Evolutionary conservation across 2,888 invertebrate species (phyloP), one percentile per base, ranked within the genome.

Genomic region (Andrena bicolor): DNA sequence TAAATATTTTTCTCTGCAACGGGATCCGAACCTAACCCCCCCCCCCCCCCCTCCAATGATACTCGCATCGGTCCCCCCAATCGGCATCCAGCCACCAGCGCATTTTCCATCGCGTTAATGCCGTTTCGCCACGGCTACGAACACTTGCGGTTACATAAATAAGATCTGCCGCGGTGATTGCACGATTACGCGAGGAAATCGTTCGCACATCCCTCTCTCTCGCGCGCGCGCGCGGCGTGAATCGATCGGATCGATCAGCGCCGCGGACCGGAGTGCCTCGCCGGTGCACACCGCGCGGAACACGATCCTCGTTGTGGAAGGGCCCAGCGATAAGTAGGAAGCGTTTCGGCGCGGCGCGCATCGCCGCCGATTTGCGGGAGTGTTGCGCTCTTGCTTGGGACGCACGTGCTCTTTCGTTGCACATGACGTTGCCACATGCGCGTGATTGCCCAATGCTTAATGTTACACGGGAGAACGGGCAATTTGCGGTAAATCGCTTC

Each of bases 401-500:
- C 89, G 90, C 89, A 82, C 88, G 87, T 90, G 90, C 89, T 90
- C 90, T 91, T 90, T 90, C 79, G 85, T 87, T 82, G 90, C 90
- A 87, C 88, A 89, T 86, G 86, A 90, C 88, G 89, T 90, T 90
- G 87, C 89, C 87, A 88, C 89, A 90, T 88, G 85, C 85, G 86
- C 88, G 84, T 88, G 88, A 92, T 92, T 91, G 88, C 90, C 88
- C 89, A 92, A 91, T 92, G 86, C 87, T 90, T 89, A 90, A 91
- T 89, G 88, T 87, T 87, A 86, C 87, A 89, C 84, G 82, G 85
- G 81, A 5, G 89, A 90, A 88, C 86, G 86, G 77, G 89, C 90
- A 91, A 91, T 92, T 92, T 91, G 90, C 90, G 90, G 91, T 90
- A 90, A 92, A 91, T 91, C 90, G 90, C 90, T 87, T 84, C 82